A percentile compares a stretch with the other conserved stretches of the same genome.
These are phyloP conservation scores for Drosophila greeni DNA, from an alignment of 2,888 invertebrate species.

Conservation along the genomic window DNA sequence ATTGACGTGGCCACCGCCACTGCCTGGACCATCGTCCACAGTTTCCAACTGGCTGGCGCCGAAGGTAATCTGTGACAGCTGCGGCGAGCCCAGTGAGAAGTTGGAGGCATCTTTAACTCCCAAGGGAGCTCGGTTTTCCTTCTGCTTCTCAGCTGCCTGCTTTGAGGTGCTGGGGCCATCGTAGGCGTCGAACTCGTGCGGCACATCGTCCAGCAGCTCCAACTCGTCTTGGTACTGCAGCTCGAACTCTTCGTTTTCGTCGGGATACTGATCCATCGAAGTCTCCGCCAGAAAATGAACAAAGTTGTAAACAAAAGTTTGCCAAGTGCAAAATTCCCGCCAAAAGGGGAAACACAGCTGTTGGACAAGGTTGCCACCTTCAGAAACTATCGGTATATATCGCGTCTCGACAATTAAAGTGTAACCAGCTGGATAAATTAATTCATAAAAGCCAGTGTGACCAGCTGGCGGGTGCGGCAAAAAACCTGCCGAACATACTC, in stretches of 20 bases:
- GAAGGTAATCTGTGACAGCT: slow-evolving; percentile 77
- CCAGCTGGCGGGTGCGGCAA: fast-evolving
- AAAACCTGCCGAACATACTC: neutral
- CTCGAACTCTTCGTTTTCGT: slow-evolving; percentile 84
- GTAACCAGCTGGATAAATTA: neutral
- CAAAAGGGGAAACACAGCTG: slow-evolving; percentile 27
- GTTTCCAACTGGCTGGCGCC: slow-evolving; percentile 50
- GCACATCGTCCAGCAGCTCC: slow-evolving; percentile 81
- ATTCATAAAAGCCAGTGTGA: neutral
- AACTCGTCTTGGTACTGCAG: slow-evolving; percentile 86
- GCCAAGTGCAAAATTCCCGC: slow-evolving; percentile 20
- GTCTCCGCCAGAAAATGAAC: neutral
- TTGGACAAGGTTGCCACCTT: neutral
- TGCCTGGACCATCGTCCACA: slow-evolving; percentile 10
- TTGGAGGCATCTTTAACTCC: slow-evolving; percentile 39
- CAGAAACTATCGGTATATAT: neutral
- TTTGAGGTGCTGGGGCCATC: slow-evolving; percentile 60
- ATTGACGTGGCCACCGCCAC: slow-evolving; percentile 61
- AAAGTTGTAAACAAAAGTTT: slow-evolving; percentile 20
- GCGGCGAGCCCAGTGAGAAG: slow-evolving; percentile 60
- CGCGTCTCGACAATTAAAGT: neutral
- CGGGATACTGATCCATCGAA: slow-evolving; percentile 76
- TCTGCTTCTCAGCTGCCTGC: slow-evolving; percentile 44
- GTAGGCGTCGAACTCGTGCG: slow-evolving; percentile 46
- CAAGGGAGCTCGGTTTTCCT: slow-evolving; percentile 22